These are phyloP conservation scores for Hemibates koningsi DNA, from an alignment of 2,113 vertebrate species.

Conservation along the genomic window DNA sequence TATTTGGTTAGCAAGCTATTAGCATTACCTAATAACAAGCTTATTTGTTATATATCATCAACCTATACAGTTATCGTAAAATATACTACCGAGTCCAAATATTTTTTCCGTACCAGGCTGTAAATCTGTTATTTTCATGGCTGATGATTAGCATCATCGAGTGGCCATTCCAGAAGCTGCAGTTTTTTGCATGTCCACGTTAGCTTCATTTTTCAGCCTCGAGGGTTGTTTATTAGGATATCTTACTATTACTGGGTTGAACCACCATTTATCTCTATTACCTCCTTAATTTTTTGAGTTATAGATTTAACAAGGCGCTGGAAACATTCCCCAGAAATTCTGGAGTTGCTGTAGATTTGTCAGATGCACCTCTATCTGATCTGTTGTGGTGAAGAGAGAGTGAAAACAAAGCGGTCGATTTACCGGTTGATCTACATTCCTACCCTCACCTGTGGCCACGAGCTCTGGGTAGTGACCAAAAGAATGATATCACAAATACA, in stretches of 20 bases:
- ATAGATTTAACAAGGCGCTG: not conserved
- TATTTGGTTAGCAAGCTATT: not conserved
- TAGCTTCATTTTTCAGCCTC: not conserved
- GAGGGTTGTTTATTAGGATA: not conserved
- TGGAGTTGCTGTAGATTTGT: not conserved
- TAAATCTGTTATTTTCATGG: not conserved
- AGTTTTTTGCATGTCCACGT: not conserved
- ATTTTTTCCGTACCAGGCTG: not conserved
- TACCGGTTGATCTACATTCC: not conserved
- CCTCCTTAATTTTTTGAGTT: not conserved
- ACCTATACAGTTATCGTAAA: not conserved
- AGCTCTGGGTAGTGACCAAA: not conserved
- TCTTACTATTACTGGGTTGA: not conserved
- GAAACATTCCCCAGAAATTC: not conserved
- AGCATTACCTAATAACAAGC: not conserved
- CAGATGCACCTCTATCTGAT: not conserved
- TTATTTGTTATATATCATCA: not conserved
- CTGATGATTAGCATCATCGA: not conserved
- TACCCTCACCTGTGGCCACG: not conserved
- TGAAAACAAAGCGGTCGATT: not conserved
- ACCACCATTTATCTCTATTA: not conserved
- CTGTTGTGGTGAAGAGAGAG: not conserved
- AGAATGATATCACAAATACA: not conserved
- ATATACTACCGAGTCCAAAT: not conserved
- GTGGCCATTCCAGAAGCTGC: not conserved